Percentiles rank a stretch among this genome's conserved stretches.
These are phyloP conservation scores for Adela reaumurella DNA, from an alignment of 2,888 invertebrate genomes.

Conservation along the genomic window DNA sequence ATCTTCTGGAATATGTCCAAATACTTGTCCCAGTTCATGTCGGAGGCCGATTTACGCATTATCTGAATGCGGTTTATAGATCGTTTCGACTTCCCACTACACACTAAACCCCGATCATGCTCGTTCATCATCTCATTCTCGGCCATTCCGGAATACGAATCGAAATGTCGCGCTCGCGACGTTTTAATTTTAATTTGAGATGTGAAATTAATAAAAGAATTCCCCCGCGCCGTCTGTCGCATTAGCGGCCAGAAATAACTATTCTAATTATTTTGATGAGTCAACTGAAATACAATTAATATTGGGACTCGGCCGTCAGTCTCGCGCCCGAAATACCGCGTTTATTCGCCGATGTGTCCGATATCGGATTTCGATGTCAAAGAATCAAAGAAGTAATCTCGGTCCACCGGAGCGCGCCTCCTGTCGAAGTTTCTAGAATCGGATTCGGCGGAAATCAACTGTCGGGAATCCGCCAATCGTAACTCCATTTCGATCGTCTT, in stretches of 20 bases:
- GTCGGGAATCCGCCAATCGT: constrained; percentile 43
- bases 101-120: not conserved
- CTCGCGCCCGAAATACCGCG: constrained; percentile 54
- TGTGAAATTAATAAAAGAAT: not conserved
- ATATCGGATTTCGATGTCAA: constrained; percentile 55
- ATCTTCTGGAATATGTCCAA: not conserved
- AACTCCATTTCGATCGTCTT: not conserved
- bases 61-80: not conserved
- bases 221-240: constrained; percentile 56
- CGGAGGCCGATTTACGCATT: not conserved
- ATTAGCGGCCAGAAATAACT: constrained; percentile 56
- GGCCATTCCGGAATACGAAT: too few species aligned
- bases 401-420: constrained; percentile 33
- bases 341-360: constrained; percentile 51
- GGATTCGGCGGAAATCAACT: constrained; percentile 49
- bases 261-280: constrained; percentile 58
- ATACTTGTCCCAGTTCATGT: not conserved
- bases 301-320: constrained; percentile 43
- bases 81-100: not conserved
- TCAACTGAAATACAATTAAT: constrained; percentile 57
- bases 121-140: too few species aligned
- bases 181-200: not conserved
- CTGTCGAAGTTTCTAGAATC: too few species aligned
- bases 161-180: not conserved
- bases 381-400: constrained; percentile 44